Evolutionary conservation across 2,113 vertebrate genomes (phyloP).

Genomic region (Bufo gargarizans): DNA sequence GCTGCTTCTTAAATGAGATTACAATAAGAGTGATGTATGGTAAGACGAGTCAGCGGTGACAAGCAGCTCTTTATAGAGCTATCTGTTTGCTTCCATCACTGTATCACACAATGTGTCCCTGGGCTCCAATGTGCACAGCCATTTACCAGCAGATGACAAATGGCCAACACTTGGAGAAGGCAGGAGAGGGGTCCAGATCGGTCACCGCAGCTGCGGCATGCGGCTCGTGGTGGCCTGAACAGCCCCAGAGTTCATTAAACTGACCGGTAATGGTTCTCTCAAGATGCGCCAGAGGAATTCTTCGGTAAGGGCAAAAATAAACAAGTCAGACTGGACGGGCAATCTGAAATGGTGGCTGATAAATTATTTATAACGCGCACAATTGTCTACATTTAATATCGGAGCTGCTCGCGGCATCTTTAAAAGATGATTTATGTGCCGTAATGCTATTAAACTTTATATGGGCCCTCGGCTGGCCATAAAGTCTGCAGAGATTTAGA

Average conservation of each 20-base stretch:
- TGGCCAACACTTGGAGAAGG: conserved; percentile 82
- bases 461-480: conserved; percentile 89
- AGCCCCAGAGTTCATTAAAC: conserved; percentile 87
- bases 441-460: conserved; percentile 93
- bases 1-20: conserved; percentile 78
- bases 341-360: conserved; percentile 88
- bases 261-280: conserved; percentile 87
- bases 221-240: conserved; percentile 76
- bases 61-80: conserved; percentile 77
- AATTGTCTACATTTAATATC: conserved; percentile 97
- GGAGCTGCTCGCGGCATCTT: conserved; percentile 89
- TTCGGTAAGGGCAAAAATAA: conserved; percentile 88
- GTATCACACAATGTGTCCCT: conserved; percentile 75
- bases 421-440: conserved; percentile 99
- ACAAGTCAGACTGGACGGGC: conserved; percentile 80
- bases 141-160: conserved; percentile 90
- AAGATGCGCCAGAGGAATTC: conserved; percentile 87
- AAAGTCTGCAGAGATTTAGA: conserved; percentile 92
- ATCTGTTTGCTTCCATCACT: conserved; percentile 80
- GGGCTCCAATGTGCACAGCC: conserved; percentile 85
- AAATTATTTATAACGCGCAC: conserved; percentile 98
- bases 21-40: conserved; percentile 73
- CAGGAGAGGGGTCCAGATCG: conserved; percentile 73
- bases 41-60: conserved; percentile 68
- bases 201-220: conserved; percentile 85